phyloP scores from a whole-genome alignment of 2,888 invertebrate species.

The Cepaea hortensis region DNA sequence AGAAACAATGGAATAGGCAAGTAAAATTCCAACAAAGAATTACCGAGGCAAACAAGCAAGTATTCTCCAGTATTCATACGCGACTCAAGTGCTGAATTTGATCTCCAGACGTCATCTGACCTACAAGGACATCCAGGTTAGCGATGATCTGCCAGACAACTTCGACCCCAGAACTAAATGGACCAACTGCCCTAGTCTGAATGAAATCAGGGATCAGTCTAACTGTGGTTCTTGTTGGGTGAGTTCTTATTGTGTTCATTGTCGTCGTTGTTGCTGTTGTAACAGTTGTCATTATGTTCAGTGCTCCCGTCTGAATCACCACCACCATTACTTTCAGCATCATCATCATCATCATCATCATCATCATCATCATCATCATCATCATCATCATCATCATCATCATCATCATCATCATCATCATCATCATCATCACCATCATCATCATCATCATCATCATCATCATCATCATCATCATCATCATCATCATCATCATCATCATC shows the following conservation, averaged over 20 bases:
- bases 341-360: neutral
- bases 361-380: neutral
- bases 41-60: no score
- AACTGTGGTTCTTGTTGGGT: slow-evolving; percentile 95
- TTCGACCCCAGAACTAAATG: slow-evolving; percentile 90
- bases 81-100: neutral
- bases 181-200: slow-evolving; percentile 89
- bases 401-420: neutral
- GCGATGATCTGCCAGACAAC: slow-evolving; percentile 81
- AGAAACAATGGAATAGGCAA: no score
- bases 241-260: slow-evolving; percentile 44
- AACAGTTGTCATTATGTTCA: neutral
- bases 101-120: neutral
- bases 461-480: no score
- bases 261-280: neutral
- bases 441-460: no score
- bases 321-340: neutral
- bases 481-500: no score
- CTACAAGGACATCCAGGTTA: slow-evolving; percentile 14
- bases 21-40: no score
- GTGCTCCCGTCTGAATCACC: neutral
- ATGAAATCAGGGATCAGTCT: slow-evolving; percentile 76
- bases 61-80: no score
- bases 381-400: neutral
- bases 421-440: neutral